A percentile compares a stretch with the other conserved stretches of the same genome.
Conservation (phyloP, 2,113 vertebrate species). For the Ellobius talpinus region DNA sequence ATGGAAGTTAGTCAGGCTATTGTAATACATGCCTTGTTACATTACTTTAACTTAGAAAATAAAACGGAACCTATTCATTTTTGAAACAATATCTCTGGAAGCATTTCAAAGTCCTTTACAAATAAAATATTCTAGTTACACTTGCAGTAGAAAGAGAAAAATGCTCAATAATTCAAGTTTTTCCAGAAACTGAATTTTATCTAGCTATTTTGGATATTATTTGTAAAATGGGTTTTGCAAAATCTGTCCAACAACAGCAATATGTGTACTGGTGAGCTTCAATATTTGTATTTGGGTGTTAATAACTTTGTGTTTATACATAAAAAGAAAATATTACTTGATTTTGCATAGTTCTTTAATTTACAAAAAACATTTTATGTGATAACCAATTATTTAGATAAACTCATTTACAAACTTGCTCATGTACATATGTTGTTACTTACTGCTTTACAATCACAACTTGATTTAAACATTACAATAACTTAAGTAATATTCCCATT, state of each 20-base stretch:
- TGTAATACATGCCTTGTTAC: background rate
- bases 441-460: background rate
- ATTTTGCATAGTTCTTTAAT: background rate
- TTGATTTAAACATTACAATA: conserved; percentile 3
- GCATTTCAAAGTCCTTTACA: background rate
- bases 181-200: background rate
- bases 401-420: background rate
- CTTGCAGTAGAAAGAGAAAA: background rate
- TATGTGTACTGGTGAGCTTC: background rate
- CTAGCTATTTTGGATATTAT: background rate
- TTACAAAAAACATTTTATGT: background rate
- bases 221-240: background rate
- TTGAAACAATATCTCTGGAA: background rate
- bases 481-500: no score
- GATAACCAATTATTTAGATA: background rate
- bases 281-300: background rate
- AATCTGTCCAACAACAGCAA: background rate
- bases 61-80: background rate
- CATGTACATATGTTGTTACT: background rate
- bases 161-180: background rate
- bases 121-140: background rate
- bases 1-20: background rate
- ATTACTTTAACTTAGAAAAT: background rate
- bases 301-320: background rate
- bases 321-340: conserved; percentile 4